A percentile compares a stretch with the other conserved stretches of the same genome.
Evolutionary conservation across 2,113 vertebrate genomes (phyloP).

Genomic region (Macroglossus sobrinus): DNA sequence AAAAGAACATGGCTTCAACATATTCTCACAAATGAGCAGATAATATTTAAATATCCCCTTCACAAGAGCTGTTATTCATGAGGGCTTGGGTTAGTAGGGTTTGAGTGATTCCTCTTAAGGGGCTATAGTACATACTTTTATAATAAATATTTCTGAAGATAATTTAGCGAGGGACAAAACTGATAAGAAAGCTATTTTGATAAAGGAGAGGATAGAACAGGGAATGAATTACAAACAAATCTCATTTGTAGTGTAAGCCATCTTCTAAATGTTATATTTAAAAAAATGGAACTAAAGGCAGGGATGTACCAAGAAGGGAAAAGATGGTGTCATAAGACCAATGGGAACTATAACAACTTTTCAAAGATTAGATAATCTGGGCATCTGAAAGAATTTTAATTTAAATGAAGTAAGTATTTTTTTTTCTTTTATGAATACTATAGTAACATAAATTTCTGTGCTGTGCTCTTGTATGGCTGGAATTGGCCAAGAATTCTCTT

Average conservation of each 20-base stretch:
- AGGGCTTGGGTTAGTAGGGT: not conserved
- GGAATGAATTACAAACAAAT: not conserved
- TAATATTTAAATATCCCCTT: not conserved
- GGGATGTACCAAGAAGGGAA: not conserved
- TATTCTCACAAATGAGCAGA: conserved; percentile 25
- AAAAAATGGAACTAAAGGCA: not conserved
- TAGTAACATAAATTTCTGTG: not conserved
- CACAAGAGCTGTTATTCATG: not conserved
- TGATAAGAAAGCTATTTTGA: conserved; percentile 4
- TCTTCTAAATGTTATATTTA: not conserved
- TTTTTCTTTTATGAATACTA: not conserved
- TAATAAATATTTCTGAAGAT: conserved; percentile 43
- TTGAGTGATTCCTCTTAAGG: not conserved
- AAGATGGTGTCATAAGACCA: not conserved
- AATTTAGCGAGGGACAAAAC: not conserved
- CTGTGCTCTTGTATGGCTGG: not conserved
- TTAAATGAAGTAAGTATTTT: not conserved
- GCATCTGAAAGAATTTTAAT: conserved; percentile 32
- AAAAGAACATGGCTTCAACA: conserved; percentile 47
- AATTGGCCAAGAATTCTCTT: not conserved
- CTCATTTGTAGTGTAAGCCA: not conserved
- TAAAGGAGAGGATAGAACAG: not conserved
- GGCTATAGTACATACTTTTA: not conserved
- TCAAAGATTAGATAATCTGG: not conserved
- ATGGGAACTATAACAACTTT: not conserved